These are phyloP conservation scores for Eclectus roratus DNA, from an alignment of 2,113 vertebrate genomes.

Conservation along the genomic window DNA sequence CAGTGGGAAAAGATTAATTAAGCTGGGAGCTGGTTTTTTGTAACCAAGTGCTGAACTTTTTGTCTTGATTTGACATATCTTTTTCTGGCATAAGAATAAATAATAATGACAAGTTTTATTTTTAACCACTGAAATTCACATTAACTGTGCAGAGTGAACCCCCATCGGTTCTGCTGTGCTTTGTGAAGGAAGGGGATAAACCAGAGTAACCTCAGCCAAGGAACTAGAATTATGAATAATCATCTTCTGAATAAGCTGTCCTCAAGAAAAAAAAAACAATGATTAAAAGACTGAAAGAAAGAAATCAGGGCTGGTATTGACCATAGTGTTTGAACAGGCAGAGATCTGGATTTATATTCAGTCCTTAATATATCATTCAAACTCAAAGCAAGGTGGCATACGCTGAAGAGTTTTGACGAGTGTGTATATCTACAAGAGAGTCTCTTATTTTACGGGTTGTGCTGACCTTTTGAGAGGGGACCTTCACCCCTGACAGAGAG, in stretches of 20 bases:
- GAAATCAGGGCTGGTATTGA: not conserved
- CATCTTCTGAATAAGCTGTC: not conserved
- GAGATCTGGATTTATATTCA: not conserved
- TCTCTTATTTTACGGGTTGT: not conserved
- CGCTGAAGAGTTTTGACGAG: rapidly evolving
- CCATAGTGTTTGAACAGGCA: not conserved
- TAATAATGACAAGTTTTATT: not conserved
- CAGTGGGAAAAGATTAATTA: not conserved
- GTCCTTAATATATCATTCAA: not conserved
- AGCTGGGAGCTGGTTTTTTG: not conserved
- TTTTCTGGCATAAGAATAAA: not conserved
- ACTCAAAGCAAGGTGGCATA: not conserved
- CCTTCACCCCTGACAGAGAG: not conserved
- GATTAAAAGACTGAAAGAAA: not conserved
- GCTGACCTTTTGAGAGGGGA: not conserved
- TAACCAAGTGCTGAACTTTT: not conserved
- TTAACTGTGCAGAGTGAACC: not conserved
- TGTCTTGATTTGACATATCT: not conserved
- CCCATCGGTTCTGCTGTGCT: not conserved
- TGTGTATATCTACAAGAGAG: not conserved
- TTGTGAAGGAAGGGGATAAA: not conserved
- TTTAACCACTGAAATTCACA: not conserved
- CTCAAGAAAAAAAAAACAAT: not conserved
- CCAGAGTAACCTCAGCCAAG: not conserved
- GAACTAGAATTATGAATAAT: not conserved